Conservation (phyloP, 2,113 vertebrate genomes). For the Rattus rattus region DNA sequence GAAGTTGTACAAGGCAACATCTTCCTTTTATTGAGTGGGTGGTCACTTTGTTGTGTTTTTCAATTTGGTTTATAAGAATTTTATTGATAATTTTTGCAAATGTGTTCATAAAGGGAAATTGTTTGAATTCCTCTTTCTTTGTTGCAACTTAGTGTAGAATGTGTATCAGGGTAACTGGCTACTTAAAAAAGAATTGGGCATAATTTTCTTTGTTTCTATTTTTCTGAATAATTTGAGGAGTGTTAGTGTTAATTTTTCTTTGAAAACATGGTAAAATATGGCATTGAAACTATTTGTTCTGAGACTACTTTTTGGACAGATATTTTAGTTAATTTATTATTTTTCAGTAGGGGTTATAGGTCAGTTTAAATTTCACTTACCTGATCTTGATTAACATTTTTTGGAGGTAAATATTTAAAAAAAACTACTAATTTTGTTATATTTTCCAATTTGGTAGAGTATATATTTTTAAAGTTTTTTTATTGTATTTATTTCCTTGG, state of each 20-base stretch:
- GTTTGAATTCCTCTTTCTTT: neutral
- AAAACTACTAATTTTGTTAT: neutral
- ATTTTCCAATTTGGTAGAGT: neutral
- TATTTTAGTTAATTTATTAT: neutral
- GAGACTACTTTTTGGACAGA: neutral
- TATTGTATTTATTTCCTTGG: neutral
- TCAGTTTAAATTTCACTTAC: neutral
- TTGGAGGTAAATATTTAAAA: neutral
- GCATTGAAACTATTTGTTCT: neutral
- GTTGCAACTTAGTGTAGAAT: neutral
- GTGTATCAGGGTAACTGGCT: neutral
- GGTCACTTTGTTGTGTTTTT: neutral
- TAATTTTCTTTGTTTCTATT: neutral
- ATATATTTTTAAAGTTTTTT: neutral
- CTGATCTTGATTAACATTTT: neutral
- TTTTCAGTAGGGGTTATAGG: neutral
- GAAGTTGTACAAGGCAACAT: no score
- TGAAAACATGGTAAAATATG: no score
- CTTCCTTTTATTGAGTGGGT: no score
- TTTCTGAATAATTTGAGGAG: neutral
- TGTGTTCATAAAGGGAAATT: neutral
- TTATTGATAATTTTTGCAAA: neutral
- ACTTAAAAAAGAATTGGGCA: neutral
- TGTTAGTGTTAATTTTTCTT: neutral
- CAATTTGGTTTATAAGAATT: neutral